Base-by-base conservation (phyloP, 2,888 invertebrate genomes). In the Liopterus haemorrhoidalis region DNA sequence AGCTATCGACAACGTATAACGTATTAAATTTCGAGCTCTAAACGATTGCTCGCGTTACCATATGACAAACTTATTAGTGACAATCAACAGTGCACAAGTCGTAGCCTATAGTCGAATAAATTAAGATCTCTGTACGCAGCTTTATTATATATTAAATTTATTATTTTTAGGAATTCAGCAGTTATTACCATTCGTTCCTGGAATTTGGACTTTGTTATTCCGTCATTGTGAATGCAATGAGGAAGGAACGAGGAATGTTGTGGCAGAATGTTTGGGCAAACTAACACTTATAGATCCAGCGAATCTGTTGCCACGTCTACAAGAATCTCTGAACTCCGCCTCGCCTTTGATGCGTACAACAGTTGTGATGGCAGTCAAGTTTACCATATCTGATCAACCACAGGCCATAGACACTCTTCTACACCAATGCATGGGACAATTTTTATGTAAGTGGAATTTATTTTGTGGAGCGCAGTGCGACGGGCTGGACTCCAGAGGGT, bases 231-330 rank as follows among this genome's bases (percentile, higher is more conserved):
- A 95, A 67, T 96, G 95, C 64, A 82, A 82, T 1, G 99, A 99
- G 70, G 99, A 99, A 70, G 97, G 99, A 27, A 96, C 97, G 5
- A 79, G 99, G 48, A 97, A 97, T 69, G 96, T 99, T 4, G 97
- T 99, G 2, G 94, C 99, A 1, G 99, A 99, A 70, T 99, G 99
- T 67, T 76, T 99, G 53, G 99, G 88, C 46, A 96, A 96, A 71
- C 74, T 99, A 45, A 96, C 96, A 24, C 74, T 97, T 38, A 85
- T 97, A 46, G 92, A 96, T 68, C 96, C 97, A 0, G 77, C 79
- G 41, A 81, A 81, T 51, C 74, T 97, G 41, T 70, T 99, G 57
- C 90, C 93, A n/a, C 81, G 85, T 58, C 72, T 99, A 48, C 86
- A 91, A 61, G 80, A 81, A 54, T 88, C 89, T 40, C 69, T 93